Conservation (phyloP, 2,113 vertebrate genomes). For the Clupea harengus region DNA sequence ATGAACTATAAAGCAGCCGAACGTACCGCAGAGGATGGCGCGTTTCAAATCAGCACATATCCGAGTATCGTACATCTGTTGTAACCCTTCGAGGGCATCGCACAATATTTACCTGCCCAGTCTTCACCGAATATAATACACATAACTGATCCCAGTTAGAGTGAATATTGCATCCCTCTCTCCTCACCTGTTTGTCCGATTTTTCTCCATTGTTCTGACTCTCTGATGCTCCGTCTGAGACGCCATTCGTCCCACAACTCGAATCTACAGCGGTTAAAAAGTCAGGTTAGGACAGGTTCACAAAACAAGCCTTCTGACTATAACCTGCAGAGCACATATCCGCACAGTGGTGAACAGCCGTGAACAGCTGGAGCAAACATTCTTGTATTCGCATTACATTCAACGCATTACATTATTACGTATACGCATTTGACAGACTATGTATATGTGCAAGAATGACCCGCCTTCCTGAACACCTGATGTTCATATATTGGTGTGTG, state of each 20-base stretch:
- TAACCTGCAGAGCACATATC: background rate
- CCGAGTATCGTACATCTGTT: background rate
- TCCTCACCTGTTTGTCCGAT: constrained; percentile 64
- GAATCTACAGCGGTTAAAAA: constrained; percentile 64
- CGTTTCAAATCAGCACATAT: background rate
- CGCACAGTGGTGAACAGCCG: no score
- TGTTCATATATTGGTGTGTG: background rate
- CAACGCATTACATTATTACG: no score
- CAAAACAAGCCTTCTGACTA: background rate
- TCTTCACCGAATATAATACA: background rate
- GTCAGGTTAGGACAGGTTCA: background rate
- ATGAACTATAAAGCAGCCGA: no score
- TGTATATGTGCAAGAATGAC: background rate
- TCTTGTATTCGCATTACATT: background rate
- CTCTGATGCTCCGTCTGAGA: constrained; percentile 72
- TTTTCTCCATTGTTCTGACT: constrained; percentile 73
- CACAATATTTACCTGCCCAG: background rate
- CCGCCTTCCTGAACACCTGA: background rate
- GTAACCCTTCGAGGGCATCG: background rate
- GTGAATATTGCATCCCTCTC: background rate
- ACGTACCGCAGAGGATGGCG: background rate
- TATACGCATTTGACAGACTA: background rate
- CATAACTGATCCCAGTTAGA: no score
- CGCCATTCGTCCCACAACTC: constrained; percentile 91
- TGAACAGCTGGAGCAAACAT: no score